Evolutionary conservation across 2,888 invertebrate species (phyloP).

Genomic region (Drosophila leonis): DNA sequence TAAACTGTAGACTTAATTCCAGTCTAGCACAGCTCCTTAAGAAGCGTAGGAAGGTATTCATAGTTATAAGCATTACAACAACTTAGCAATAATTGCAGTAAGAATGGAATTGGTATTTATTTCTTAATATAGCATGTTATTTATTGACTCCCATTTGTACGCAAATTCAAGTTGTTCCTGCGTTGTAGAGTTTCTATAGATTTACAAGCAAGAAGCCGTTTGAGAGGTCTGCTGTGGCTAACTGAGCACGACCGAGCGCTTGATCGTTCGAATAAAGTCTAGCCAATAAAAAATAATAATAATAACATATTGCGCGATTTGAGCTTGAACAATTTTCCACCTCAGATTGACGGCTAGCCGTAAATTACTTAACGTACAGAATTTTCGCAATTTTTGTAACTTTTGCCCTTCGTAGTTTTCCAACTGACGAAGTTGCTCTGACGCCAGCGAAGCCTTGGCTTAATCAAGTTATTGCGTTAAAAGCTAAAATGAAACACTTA

Average conservation of each 20-base stretch:
- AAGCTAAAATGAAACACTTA: constrained; percentile 36
- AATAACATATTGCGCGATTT: constrained; percentile 56
- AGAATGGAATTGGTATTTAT: background rate
- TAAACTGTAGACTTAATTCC: constrained; percentile 1
- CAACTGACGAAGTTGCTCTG: background rate
- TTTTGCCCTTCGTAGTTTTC: constrained; percentile 12
- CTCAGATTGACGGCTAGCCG: constrained; percentile 20
- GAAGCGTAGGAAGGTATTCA: constrained; percentile 5
- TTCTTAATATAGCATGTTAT: background rate
- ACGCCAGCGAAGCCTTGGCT: constrained; percentile 15
- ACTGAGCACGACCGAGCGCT: constrained; percentile 45
- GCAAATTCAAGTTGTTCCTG: constrained; percentile 11
- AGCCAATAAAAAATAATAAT: constrained; percentile 32
- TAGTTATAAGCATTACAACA: background rate
- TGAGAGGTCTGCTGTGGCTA: constrained; percentile 19
- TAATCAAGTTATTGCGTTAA: background rate
- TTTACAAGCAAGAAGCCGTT: constrained; percentile 2
- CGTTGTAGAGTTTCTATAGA: constrained; percentile 11
- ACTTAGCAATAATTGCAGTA: background rate
- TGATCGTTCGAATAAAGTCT: constrained; percentile 23
- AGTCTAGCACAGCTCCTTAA: background rate
- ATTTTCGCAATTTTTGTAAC: constrained; percentile 44
- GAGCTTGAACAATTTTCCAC: constrained; percentile 61
- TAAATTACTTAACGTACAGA: constrained; percentile 27
- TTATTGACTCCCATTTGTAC: constrained; percentile 19